These are phyloP conservation scores for Pleuronectes platessa DNA, from an alignment of 2,113 vertebrate genomes.

Conservation along the genomic window DNA sequence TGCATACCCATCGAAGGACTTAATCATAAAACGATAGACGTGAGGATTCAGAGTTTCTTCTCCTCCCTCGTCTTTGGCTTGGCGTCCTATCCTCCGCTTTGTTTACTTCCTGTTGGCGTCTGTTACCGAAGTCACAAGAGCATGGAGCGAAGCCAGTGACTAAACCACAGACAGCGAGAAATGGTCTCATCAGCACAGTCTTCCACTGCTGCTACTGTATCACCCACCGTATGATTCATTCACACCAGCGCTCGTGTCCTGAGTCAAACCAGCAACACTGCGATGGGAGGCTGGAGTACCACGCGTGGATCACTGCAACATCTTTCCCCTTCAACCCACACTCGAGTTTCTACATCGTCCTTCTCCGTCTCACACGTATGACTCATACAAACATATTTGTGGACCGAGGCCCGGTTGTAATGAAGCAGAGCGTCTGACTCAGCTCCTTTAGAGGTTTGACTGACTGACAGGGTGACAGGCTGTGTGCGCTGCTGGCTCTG, in stretches of 20 bases:
- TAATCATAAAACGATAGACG: not conserved
- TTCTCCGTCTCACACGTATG: conserved; percentile 14
- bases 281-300: not conserved
- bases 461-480: conserved; percentile 49
- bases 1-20: not conserved
- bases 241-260: not conserved
- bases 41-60: not conserved
- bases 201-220: not conserved
- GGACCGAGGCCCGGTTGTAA: conserved; percentile 26
- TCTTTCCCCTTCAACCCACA: not conserved
- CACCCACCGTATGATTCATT: conserved; percentile 20
- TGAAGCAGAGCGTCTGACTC: conserved; percentile 63
- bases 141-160: not conserved
- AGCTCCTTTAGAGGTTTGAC: conserved; percentile 48
- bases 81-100: conserved; percentile 16
- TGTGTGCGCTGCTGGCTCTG: conserved; percentile 57
- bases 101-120: conserved; percentile 35
- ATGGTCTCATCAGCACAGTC: conserved; percentile 9
- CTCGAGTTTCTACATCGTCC: not conserved
- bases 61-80: conserved; percentile 7
- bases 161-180: conserved; percentile 1
- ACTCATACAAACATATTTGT: conserved; percentile 24
- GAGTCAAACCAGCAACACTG: too few relatives aligned
- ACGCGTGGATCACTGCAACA: not conserved
- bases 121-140: conserved; percentile 34